Base-by-base conservation (phyloP, 2,888 invertebrate species). In the Hybos culiciformis region DNA sequence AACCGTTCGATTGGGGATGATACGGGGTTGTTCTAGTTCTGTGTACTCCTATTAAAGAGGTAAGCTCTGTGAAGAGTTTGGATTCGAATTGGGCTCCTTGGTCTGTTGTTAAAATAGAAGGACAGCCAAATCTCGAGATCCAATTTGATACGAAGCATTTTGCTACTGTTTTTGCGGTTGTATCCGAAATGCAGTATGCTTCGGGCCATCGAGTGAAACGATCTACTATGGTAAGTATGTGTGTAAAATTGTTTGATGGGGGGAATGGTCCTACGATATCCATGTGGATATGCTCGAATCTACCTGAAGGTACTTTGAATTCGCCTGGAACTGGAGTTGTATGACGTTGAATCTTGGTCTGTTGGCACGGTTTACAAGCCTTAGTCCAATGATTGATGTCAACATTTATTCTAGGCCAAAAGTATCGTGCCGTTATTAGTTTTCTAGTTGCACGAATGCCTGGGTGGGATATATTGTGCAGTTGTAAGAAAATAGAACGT, bases 261-360 rank as follows among this genome's bases (percentile, higher is more conserved):
- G 32, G 5, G n/a, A 32, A n/a, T 9, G 17, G 32, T 14, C 17
- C 32, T 9, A 17, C 32, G 17, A 32, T 32, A n/a, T 32, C 32
- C 8, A 32, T n/a, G 32, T 32, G 32, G 3, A 32, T n/a, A 9
- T 32, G 4, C 17, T 32, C 12, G n/a, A 32, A 32, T 15, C 32
- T 14, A n/a, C n/a, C 29, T 12, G n/a, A n/a, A 29, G 40, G 26
- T 15, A 36, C 24, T 26, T 15, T 17, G 20, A 42, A 36, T 26
- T 19, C 18, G 2, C 21, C 37, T 29, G 20, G 12, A 11, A 9
- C n/a, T 31, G 36, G 39, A 14, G 20, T 43, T 7, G 39, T 44
- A 31, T 46, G 43, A 8, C 46, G 38, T 7, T 18, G n/a, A n/a
- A 43, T 12, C 23, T 47, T 47, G 5, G 45, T 40, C 14, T 19